Evolutionary conservation across 2,113 vertebrate genomes (phyloP).

Genomic region (Trematocara macrostoma): DNA sequence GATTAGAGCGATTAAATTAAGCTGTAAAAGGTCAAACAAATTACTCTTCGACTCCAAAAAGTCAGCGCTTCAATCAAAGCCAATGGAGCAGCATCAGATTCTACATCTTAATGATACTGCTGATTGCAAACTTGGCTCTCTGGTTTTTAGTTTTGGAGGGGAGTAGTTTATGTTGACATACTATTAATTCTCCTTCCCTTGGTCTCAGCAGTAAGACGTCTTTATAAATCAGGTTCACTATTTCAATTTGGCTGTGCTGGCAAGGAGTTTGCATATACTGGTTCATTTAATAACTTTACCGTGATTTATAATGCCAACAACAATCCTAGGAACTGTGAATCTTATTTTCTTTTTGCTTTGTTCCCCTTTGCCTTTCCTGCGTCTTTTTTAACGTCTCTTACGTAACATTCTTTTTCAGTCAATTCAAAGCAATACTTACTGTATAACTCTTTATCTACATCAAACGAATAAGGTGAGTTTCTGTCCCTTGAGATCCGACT

Average conservation of each 20-base stretch:
- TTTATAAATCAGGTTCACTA: constrained; percentile 13
- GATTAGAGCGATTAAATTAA: constrained; percentile 46
- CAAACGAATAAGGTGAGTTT: not conserved
- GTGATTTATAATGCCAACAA: constrained; percentile 19
- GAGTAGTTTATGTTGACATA: constrained; percentile 40
- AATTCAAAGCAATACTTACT: not conserved
- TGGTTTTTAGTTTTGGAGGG: constrained; percentile 1
- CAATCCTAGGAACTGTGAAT: not conserved
- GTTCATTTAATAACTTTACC: constrained; percentile 31
- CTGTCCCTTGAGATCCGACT: not conserved
- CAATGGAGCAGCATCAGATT: constrained; percentile 40
- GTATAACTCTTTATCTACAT: not conserved
- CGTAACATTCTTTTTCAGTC: not conserved
- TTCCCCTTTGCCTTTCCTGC: not conserved
- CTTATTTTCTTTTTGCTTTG: not conserved
- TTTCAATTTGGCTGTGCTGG: constrained; percentile 9
- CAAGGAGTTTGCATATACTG: constrained; percentile 3
- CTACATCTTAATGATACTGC: constrained; percentile 53
- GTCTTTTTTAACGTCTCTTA: not conserved
- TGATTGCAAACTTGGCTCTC: constrained; percentile 50
- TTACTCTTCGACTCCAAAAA: constrained; percentile 53
- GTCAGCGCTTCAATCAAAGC: constrained; percentile 54
- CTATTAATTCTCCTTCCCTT: constrained; percentile 38
- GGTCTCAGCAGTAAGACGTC: constrained; percentile 11
- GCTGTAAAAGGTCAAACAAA: constrained; percentile 62